Conservation (phyloP, 2,888 invertebrate species). For the Drosophila rellima region DNA sequence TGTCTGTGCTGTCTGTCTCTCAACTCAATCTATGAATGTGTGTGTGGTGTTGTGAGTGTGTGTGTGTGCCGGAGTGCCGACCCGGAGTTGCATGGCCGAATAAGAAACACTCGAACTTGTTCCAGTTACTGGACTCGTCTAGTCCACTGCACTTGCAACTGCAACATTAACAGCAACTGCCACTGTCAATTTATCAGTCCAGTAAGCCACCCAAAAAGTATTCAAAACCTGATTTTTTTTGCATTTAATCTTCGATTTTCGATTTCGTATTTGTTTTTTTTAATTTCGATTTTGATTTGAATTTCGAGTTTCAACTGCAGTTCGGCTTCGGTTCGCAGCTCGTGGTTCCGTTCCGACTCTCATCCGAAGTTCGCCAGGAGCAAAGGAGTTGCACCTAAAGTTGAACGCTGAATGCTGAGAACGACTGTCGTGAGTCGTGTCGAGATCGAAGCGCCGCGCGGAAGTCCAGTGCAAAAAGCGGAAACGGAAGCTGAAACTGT, state of each 20-base stretch:
- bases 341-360: slow-evolving; percentile 5
- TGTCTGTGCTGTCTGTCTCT: slow-evolving; percentile 24
- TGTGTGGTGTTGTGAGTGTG: slow-evolving; percentile 26
- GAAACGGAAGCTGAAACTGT: slow-evolving; percentile 70
- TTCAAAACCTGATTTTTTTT: neutral
- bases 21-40: slow-evolving; percentile 15
- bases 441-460: slow-evolving; percentile 76
- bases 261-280: neutral
- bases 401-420: slow-evolving; percentile 25
- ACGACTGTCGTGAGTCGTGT: slow-evolving; percentile 68
- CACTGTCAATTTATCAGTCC: slow-evolving; percentile 33
- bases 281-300: neutral
- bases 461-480: slow-evolving; percentile 78
- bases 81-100: slow-evolving; percentile 58
- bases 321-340: slow-evolving; percentile 33
- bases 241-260: neutral
- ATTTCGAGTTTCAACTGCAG: slow-evolving; percentile 37
- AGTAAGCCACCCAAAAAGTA: slow-evolving; percentile 39
- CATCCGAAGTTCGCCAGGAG: slow-evolving; percentile 15
- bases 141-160: slow-evolving; percentile 31
- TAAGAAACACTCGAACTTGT: slow-evolving; percentile 46
- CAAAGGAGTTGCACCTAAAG: slow-evolving; percentile 36
- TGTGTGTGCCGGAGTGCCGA: slow-evolving; percentile 38
- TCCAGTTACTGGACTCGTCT: slow-evolving; percentile 54
- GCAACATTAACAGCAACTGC: slow-evolving; percentile 22